Conservation (phyloP, 1,140 invertebrate genomes). For the Calycopis cecrops region DNA sequence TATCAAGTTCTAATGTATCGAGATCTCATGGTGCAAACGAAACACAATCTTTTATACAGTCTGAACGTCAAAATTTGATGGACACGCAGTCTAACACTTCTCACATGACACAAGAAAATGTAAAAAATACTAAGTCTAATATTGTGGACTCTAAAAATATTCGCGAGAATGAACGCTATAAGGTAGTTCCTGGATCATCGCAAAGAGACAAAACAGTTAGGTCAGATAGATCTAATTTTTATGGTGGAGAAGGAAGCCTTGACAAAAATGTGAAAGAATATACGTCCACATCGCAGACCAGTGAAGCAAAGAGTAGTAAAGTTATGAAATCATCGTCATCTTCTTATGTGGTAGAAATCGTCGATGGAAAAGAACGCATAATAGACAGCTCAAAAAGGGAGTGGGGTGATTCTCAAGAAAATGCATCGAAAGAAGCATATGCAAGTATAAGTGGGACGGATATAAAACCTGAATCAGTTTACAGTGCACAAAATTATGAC, state of each 20-base stretch:
- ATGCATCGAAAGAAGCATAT: conserved; percentile 70
- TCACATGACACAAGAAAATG: conserved; percentile 29
- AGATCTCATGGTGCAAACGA: conserved; percentile 57
- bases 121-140: conserved; percentile 26
- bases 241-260: conserved; percentile 52
- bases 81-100: conserved; percentile 36
- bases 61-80: conserved; percentile 55
- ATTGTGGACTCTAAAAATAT: conserved; percentile 38
- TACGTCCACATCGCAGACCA: conserved; percentile 56
- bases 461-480: conserved; percentile 70
- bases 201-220: conserved; percentile 42
- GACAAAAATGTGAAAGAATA: conserved; percentile 57
- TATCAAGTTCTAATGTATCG: conserved; percentile 31
- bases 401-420: conserved; percentile 68
- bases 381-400: conserved; percentile 75
- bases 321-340: conserved; percentile 74
- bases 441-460: conserved; percentile 70
- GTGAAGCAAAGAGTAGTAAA: conserved; percentile 61
- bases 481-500: conserved; percentile 70
- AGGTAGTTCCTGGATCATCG: conserved; percentile 39
- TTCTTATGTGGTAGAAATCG: conserved; percentile 76
- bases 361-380: conserved; percentile 78
- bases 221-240: conserved; percentile 56
- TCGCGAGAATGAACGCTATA: conserved; percentile 46
- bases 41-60: conserved; percentile 61